phyloP scores from a whole-genome alignment of 2,113 vertebrate genomes.

The Rhinolophus ferrumequinum region DNA sequence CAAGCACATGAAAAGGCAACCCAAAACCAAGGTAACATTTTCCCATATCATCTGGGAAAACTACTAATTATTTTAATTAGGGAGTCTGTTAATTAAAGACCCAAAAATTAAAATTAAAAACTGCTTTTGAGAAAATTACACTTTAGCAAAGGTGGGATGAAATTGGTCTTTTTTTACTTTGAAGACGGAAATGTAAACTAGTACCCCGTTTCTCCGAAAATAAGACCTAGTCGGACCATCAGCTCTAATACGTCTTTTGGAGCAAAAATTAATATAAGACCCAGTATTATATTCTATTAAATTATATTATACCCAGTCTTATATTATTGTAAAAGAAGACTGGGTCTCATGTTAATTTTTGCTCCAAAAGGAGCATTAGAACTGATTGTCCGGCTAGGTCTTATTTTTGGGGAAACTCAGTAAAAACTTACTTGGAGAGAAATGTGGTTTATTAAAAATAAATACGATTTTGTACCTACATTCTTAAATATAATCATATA shows the following conservation, averaged over 20 bases:
- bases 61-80: slow-evolving; percentile 2
- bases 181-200: not conserved
- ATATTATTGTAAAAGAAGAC: too few relatives aligned
- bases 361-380: too few relatives aligned
- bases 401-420: too few relatives aligned
- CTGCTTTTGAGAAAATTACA: slow-evolving; percentile 23
- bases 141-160: not conserved
- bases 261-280: too few relatives aligned
- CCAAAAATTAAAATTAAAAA: not conserved
- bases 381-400: too few relatives aligned
- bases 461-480: not conserved
- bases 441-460: not conserved
- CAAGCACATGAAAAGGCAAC: not conserved
- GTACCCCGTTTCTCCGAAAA: not conserved
- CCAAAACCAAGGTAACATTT: not conserved
- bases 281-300: too few relatives aligned
- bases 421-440: not conserved
- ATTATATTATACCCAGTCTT: too few relatives aligned
- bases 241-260: too few relatives aligned
- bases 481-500: slow-evolving; percentile 6
- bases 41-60: not conserved
- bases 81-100: not conserved
- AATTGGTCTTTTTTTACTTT: not conserved
- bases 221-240: too few relatives aligned
- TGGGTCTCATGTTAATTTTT: too few relatives aligned